Base-by-base conservation (phyloP, 2,888 invertebrate species). In the Mactromeris polynyma region DNA sequence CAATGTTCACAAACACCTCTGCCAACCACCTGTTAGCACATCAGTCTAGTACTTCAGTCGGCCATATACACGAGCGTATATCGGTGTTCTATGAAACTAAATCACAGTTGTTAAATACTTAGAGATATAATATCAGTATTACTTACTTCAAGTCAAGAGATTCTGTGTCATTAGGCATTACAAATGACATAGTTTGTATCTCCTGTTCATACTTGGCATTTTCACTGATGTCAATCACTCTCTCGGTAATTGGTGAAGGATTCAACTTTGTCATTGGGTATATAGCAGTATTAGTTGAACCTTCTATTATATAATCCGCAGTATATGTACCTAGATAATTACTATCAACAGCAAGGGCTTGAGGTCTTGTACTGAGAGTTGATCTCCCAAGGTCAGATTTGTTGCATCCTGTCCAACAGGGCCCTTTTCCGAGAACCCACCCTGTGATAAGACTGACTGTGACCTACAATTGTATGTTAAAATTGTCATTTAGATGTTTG, bases 371-470 rank as follows among this genome's bases (percentile, higher is more conserved):
- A 11, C 40, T 14, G 14, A 64, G 42, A 0, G 93, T 94, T 17
- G 86, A 81, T 31, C 64, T 79, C 6, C 92, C 93, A 14, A 93
- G 84, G 33, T 90, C 88, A 0, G 58, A 36, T 40, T 85, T 82
- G 11, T 36, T 84, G 51, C 94, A 93, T 17, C 69, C 26, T 4
- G 85, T 78, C 11, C 94, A 93, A 79, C 94, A 93, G 33, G 93
- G 94, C 21, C 94, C 94, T 79, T 89, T 83, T 21, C 91, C 92
- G 17, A 93, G 89, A 9, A 89, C 89, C 94, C 94, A 94, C 0
- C 94, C 93, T 3, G 93, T 93, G 42, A 94, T 90, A 11, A 94
- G 58, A 0, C 92, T 92, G 33, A 94, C 46, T 1, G 58, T 86
- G 2, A 88, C 88, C 93, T 94, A 40, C n/a, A 73, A 46, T 46